Percentiles rank a stretch among this genome's conserved stretches.
phyloP scores from a whole-genome alignment of 2,113 vertebrate species.

The Turdus rufiventris region DNA sequence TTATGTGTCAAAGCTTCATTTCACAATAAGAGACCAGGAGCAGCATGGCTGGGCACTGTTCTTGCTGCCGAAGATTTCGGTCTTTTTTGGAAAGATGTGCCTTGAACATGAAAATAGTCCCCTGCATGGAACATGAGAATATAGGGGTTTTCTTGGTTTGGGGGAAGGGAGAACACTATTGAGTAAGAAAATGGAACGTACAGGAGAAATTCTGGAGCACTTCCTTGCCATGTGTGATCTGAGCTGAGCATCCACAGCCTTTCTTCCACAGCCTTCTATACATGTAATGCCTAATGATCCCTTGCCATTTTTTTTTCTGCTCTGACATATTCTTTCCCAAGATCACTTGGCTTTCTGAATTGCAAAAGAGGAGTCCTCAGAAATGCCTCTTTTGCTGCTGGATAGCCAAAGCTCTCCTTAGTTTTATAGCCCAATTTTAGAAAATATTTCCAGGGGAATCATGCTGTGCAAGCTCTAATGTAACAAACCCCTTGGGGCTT shows the following conservation, averaged over 20 bases:
- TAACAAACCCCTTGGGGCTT: constrained; percentile 51
- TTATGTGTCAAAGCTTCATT: background rate
- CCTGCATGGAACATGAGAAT: background rate
- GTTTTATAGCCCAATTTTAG: background rate
- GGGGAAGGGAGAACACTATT: background rate
- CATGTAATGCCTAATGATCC: background rate
- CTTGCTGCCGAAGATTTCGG: background rate
- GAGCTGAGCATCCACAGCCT: background rate
- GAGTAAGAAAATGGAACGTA: background rate
- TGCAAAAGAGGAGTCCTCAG: background rate
- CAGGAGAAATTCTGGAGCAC: background rate
- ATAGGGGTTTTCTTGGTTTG: background rate
- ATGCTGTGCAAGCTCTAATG: constrained; percentile 25
- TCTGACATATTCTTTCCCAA: background rate
- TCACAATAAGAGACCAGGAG: background rate
- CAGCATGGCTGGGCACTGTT: background rate
- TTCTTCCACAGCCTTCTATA: background rate
- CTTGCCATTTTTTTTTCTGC: background rate
- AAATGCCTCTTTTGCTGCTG: background rate
- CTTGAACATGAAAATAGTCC: background rate
- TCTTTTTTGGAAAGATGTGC: background rate
- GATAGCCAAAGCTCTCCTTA: background rate
- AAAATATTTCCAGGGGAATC: constrained; percentile 21
- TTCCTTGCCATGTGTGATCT: background rate
- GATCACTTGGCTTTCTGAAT: background rate